phyloP scores from a whole-genome alignment of 2,888 invertebrate genomes.

The Callyntrura guangdongensis region DNA sequence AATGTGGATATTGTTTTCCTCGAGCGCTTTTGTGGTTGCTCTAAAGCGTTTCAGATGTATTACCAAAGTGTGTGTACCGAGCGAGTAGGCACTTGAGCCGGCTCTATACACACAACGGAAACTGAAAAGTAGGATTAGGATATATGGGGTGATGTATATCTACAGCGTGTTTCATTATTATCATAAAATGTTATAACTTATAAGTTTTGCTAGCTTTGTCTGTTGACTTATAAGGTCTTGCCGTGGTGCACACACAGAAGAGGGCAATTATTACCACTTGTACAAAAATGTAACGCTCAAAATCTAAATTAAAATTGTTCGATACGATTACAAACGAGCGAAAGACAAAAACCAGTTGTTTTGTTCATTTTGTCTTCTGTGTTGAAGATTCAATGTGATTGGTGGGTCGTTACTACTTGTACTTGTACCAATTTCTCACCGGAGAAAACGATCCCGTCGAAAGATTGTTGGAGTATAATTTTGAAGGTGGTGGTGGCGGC shows the following conservation, averaged over 20 bases:
- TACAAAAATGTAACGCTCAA: not conserved
- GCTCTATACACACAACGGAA: not conserved
- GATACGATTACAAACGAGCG: not conserved
- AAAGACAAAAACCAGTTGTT: constrained; percentile 1
- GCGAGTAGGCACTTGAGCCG: not conserved
- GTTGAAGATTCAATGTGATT: not conserved
- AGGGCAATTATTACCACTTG: not conserved
- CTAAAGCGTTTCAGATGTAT: constrained; percentile 3
- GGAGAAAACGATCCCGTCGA: constrained; percentile 34
- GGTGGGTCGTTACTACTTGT: not conserved
- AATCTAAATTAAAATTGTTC: constrained; percentile 10
- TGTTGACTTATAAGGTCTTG: not conserved
- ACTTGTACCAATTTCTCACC: not conserved
- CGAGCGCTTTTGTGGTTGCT: constrained; percentile 47
- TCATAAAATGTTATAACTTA: not conserved
- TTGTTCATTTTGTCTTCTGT: not conserved
- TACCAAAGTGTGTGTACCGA: constrained; percentile 5
- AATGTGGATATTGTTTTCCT: constrained; percentile 65
- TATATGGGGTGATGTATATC: not conserved
- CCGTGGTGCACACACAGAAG: not conserved
- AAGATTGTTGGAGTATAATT: constrained; percentile 33
- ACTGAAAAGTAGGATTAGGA: not conserved
- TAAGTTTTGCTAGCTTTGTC: not conserved
- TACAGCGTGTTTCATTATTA: constrained; percentile 5
- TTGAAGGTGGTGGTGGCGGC: not conserved